Conservation (phyloP, 2,797 vertebrate genomes). For the Gymnothorax reevesii region DNA sequence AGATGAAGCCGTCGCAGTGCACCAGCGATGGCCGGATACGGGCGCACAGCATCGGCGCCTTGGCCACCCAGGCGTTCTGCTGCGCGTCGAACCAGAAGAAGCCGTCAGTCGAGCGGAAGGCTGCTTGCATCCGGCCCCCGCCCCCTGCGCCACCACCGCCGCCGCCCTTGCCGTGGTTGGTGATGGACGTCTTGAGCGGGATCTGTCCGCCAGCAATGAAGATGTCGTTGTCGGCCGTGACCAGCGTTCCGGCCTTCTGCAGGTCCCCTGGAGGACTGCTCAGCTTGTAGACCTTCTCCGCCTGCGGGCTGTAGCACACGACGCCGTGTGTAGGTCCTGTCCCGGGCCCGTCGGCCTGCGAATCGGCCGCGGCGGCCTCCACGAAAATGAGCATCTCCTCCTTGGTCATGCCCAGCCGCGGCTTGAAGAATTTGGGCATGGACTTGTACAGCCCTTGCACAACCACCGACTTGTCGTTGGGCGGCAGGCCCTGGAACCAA, state of each 20-base stretch:
- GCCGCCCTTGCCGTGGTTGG: conserved; percentile 86
- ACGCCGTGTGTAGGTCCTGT: conserved; percentile 73
- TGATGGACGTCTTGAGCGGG: conserved; percentile 85
- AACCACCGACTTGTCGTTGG: conserved; percentile 97
- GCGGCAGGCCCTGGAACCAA: conserved; percentile 97
- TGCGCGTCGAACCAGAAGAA: conserved; percentile 98
- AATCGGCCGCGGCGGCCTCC: conserved; percentile 87
- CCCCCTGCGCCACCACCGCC: background rate
- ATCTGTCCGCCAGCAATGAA: conserved; percentile 96
- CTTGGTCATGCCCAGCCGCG: conserved; percentile 97
- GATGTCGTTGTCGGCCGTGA: conserved; percentile 95
- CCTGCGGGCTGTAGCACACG: conserved; percentile 97
- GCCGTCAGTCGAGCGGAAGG: conserved; percentile 92
- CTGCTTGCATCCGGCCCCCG: conserved; percentile 84
- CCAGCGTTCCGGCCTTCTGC: conserved; percentile 92
- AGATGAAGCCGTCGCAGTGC: conserved; percentile 93
- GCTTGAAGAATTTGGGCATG: conserved; percentile 99
- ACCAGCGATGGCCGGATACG: conserved; percentile 91
- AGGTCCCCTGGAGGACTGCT: conserved; percentile 89
- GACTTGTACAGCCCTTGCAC: conserved; percentile 99
- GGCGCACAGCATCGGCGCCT: conserved; percentile 91
- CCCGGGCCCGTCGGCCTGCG: conserved; percentile 65
- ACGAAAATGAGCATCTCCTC: conserved; percentile 99
- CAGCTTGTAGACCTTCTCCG: conserved; percentile 97
- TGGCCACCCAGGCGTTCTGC: conserved; percentile 95